Evolutionary conservation across 2,888 invertebrate genomes (phyloP).

Genomic region (Eustalomyia histrio): DNA sequence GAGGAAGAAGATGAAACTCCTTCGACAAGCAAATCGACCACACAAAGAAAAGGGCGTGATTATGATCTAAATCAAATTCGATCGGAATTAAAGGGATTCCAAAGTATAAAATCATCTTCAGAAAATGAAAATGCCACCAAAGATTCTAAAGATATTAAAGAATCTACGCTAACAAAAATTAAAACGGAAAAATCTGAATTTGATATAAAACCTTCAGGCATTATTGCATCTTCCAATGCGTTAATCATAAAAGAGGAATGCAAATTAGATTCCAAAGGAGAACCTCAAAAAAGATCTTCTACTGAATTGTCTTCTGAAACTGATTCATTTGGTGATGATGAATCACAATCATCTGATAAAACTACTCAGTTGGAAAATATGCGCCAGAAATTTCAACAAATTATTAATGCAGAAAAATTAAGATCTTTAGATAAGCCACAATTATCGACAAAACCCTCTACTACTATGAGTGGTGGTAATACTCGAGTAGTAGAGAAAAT

Average conservation of each 20-base stretch:
- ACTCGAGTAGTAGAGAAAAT: constrained; percentile 74
- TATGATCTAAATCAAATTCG: constrained; percentile 92
- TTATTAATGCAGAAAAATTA: constrained; percentile 72
- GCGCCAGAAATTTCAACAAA: constrained; percentile 73
- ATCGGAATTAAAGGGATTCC: constrained; percentile 90
- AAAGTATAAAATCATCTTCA: constrained; percentile 81
- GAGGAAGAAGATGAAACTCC: constrained; percentile 58
- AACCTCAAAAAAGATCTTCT: constrained; percentile 73
- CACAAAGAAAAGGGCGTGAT: constrained; percentile 83
- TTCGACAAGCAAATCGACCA: constrained; percentile 29
- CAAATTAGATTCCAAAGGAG: constrained; percentile 67
- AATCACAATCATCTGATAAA: constrained; percentile 79
- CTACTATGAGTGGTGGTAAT: constrained; percentile 62
- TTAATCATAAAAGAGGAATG: constrained; percentile 52
- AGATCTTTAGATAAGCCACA: constrained; percentile 69
- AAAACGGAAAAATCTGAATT: constrained; percentile 68
- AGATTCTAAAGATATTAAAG: constrained; percentile 56
- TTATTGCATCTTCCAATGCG: not conserved
- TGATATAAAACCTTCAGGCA: constrained; percentile 58
- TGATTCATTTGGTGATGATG: constrained; percentile 78
- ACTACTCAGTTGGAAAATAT: constrained; percentile 74
- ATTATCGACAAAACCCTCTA: constrained; percentile 52
- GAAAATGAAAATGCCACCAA: constrained; percentile 47
- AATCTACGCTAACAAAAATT: constrained; percentile 35
- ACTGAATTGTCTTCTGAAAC: constrained; percentile 78